phyloP scores from a whole-genome alignment of 2,888 invertebrate species.

The Chesias legatella region DNA sequence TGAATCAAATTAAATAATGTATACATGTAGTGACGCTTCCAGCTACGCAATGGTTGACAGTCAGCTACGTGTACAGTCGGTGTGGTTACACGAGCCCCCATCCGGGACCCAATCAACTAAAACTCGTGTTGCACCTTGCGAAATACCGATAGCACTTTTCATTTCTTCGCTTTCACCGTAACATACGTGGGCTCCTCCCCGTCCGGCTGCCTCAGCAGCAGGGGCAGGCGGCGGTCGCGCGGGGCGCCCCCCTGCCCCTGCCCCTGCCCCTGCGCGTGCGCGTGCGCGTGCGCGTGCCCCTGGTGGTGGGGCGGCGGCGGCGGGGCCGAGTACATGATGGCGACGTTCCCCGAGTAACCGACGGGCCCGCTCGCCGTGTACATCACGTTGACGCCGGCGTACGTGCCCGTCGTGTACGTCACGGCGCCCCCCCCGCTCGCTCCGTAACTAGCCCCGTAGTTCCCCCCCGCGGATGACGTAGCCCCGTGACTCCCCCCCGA shows the following conservation, averaged over 20 bases:
- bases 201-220: constrained; percentile 32
- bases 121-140: constrained; percentile 72
- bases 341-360: constrained; percentile 19
- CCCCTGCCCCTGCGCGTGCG: not conserved
- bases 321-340: constrained; percentile 14
- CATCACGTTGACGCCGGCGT: constrained; percentile 22
- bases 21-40: no score
- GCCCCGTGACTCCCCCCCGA: not conserved
- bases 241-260: constrained; percentile 12
- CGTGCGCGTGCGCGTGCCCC: no score
- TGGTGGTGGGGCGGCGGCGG: constrained; percentile 6
- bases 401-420: constrained; percentile 19
- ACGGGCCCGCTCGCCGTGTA: constrained; percentile 20
- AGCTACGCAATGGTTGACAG: not conserved
- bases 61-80: no score
- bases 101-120: constrained; percentile 29
- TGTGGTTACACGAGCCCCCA: constrained; percentile 2
- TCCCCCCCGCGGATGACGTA: not conserved
- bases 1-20: no score
- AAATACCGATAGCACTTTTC: constrained; percentile 72
- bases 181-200: constrained; percentile 58
- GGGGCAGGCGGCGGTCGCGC: constrained; percentile 34
- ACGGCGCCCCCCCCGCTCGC: no score
- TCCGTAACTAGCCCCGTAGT: not conserved
- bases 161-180: constrained; percentile 64